Evolutionary conservation across 2,113 vertebrate genomes (phyloP).

Genomic region (Archilochus colubris): DNA sequence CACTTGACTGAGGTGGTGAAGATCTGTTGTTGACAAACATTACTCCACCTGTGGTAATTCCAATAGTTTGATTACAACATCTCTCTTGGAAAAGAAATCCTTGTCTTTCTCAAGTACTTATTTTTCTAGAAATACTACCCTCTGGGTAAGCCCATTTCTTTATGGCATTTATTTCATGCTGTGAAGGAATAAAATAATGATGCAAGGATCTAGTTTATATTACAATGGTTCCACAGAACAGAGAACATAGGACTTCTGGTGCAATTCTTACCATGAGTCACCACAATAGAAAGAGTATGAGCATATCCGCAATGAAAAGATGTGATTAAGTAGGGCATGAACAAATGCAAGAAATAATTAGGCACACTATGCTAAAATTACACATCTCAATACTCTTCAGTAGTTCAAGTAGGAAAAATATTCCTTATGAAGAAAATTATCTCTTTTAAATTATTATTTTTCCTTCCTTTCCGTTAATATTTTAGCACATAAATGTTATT

Average conservation of each 20-base stretch:
- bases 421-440: background rate
- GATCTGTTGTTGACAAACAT: background rate
- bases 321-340: background rate
- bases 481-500: background rate
- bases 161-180: background rate
- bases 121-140: background rate
- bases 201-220: background rate
- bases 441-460: background rate
- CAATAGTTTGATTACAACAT: background rate
- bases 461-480: background rate
- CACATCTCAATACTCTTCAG: background rate
- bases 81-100: background rate
- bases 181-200: slow-evolving; percentile 15
- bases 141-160: background rate
- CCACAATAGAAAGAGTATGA: background rate
- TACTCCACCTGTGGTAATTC: background rate
- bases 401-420: background rate
- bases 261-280: background rate
- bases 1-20: background rate
- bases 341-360: background rate
- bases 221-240: background rate
- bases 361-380: background rate
- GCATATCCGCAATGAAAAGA: background rate
- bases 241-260: background rate
- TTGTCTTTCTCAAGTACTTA: background rate